These are phyloP conservation scores for Chaetodon auriga DNA, from an alignment of 2,113 vertebrate genomes.

Conservation along the genomic window DNA sequence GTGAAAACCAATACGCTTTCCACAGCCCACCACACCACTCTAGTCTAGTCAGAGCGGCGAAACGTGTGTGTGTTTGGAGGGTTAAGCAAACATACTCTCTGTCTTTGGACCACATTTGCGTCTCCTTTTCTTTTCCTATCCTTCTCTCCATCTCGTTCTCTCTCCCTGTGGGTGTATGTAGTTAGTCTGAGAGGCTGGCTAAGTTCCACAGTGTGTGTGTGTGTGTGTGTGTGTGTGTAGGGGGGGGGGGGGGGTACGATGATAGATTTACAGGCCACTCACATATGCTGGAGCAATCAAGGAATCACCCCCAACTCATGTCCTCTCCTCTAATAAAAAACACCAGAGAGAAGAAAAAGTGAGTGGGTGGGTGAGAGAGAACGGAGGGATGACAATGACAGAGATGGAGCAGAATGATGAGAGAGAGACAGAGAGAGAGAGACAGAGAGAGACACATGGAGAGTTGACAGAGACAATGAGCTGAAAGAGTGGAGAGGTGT, in stretches of 20 bases:
- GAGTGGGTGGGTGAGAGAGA: neutral
- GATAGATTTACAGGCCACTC: slow-evolving; percentile 74
- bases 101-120: neutral
- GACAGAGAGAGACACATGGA: slow-evolving; percentile 24
- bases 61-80: slow-evolving; percentile 6
- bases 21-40: neutral
- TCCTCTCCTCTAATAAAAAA: slow-evolving; percentile 82
- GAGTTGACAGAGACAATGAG: slow-evolving; percentile 15
- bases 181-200: slow-evolving; percentile 29
- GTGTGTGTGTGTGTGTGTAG: slow-evolving; percentile 29
- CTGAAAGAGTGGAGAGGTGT: slow-evolving; percentile 13
- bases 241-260: slow-evolving; percentile 10
- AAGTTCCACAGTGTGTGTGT: slow-evolving; percentile 24
- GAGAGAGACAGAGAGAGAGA: slow-evolving; percentile 18
- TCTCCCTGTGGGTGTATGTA: slow-evolving; percentile 42
- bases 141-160: neutral
- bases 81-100: slow-evolving; percentile 42
- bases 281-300: slow-evolving; percentile 85
- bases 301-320: slow-evolving; percentile 84
- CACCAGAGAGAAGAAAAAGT: slow-evolving; percentile 26
- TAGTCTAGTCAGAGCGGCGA: neutral
- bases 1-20: slow-evolving; percentile 33
- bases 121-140: slow-evolving; percentile 22
- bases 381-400: slow-evolving; percentile 27
- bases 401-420: slow-evolving; percentile 31